phyloP scores from a whole-genome alignment of 2,113 vertebrate species.

The Poecile atricapillus region DNA sequence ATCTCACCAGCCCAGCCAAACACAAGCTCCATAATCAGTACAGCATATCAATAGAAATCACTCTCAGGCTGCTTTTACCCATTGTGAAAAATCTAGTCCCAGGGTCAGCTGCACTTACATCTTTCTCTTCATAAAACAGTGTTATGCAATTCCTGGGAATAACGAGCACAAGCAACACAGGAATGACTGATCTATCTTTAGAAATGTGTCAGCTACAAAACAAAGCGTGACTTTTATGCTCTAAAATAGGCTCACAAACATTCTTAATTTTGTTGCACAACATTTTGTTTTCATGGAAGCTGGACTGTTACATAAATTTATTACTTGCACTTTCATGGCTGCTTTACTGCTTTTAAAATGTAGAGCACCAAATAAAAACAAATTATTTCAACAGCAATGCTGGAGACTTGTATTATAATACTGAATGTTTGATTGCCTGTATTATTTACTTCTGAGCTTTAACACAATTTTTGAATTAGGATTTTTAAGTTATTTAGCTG shows the following conservation, averaged over 20 bases:
- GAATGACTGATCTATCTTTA: not conserved
- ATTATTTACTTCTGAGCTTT: not conserved
- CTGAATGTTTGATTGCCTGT: not conserved
- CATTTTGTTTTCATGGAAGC: not conserved
- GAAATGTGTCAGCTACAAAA: not conserved
- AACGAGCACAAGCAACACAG: not conserved
- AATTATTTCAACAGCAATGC: not conserved
- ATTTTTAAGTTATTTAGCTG: not conserved
- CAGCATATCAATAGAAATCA: not conserved
- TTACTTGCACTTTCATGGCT: not conserved
- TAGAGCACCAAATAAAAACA: not conserved
- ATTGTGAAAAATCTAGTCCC: not conserved
- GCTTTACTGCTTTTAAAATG: not conserved
- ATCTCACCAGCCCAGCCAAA: not conserved
- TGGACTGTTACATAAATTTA: not conserved
- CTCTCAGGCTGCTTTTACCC: not conserved
- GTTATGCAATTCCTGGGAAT: not conserved
- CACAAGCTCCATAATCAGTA: not conserved
- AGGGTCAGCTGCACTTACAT: not conserved
- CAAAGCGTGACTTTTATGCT: accelerated
- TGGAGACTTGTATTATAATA: not conserved
- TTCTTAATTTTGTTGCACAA: not conserved
- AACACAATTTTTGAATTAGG: not conserved
- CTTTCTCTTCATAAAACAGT: not conserved
- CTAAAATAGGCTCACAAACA: not conserved